phyloP scores from a whole-genome alignment of 2,888 invertebrate species.

The Ophioninae sp. region DNA sequence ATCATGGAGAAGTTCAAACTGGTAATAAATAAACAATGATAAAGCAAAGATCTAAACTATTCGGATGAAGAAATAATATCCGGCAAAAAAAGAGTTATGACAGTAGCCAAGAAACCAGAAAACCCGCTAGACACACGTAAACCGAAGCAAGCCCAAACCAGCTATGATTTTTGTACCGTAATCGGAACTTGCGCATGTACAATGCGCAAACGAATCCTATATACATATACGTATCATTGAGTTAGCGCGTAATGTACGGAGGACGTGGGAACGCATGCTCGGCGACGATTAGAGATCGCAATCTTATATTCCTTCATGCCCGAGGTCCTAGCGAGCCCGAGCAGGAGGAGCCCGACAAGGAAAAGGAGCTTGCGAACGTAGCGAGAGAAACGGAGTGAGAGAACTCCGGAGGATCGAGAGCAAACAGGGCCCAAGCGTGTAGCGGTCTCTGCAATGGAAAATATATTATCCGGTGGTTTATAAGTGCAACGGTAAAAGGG shows the following conservation, averaged over 20 bases:
- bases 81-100: too few species aligned
- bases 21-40: too few species aligned
- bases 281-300: conserved; percentile 61
- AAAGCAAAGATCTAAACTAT: too few species aligned
- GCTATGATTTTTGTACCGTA: too few species aligned
- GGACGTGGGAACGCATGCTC: conserved; percentile 61
- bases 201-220: not conserved
- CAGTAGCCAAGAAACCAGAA: too few species aligned
- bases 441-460: conserved; percentile 23
- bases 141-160: too few species aligned
- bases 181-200: not conserved
- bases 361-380: conserved; percentile 20
- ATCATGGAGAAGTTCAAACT: too few species aligned
- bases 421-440: conserved; percentile 2
- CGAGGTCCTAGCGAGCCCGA: not conserved
- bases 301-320: conserved; percentile 39
- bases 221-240: conserved; percentile 2
- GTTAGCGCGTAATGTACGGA: not conserved
- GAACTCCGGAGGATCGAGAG: conserved; percentile 25
- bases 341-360: conserved; percentile 38
- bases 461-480: conserved; percentile 61
- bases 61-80: too few species aligned
- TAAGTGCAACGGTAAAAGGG: conserved; percentile 60
- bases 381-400: not conserved
- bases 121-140: too few species aligned